Conservation (phyloP, 2,113 vertebrate genomes). For the Odontesthes bonariensis region DNA sequence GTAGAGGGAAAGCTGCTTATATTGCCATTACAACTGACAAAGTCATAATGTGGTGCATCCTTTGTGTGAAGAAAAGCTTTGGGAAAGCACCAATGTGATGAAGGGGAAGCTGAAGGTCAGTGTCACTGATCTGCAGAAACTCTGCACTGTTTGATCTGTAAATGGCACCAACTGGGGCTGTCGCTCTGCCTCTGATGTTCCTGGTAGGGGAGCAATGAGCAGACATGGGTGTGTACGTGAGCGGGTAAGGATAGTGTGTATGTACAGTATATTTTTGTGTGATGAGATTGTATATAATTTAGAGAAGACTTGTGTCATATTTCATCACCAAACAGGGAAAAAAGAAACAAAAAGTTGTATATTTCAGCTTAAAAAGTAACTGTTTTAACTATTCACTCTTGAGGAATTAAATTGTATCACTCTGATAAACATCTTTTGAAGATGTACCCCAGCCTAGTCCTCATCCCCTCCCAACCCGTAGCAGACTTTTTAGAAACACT, state of each 20-base stretch:
- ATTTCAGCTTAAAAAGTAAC: constrained; percentile 62
- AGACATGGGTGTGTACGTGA: constrained; percentile 39
- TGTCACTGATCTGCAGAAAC: constrained; percentile 63
- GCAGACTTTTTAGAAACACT: constrained; percentile 66
- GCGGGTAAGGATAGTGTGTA: constrained; percentile 3
- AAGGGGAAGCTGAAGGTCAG: constrained; percentile 67
- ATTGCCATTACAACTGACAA: constrained; percentile 31
- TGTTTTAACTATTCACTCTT: constrained; percentile 64
- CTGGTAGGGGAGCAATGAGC: constrained; percentile 43
- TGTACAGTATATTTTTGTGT: constrained; percentile 3
- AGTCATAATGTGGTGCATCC: constrained; percentile 33
- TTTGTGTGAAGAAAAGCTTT: constrained; percentile 60
- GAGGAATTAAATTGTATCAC: constrained; percentile 65
- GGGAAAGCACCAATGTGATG: constrained; percentile 47
- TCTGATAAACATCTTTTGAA: constrained; percentile 76
- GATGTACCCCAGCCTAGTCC: constrained; percentile 45
- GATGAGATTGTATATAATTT: not conserved
- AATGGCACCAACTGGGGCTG: constrained; percentile 62
- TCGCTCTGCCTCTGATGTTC: constrained; percentile 64
- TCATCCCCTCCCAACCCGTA: constrained; percentile 42
- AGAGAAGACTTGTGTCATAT: constrained; percentile 34
- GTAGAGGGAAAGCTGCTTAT: constrained; percentile 31
- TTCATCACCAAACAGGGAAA: constrained; percentile 13
- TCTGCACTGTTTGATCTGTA: constrained; percentile 73
- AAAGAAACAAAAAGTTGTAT: constrained; percentile 29